Percentiles rank a stretch among this genome's conserved stretches.
These are phyloP conservation scores for Argyrosomus japonicus DNA, from an alignment of 2,113 vertebrate genomes.

Conservation along the genomic window DNA sequence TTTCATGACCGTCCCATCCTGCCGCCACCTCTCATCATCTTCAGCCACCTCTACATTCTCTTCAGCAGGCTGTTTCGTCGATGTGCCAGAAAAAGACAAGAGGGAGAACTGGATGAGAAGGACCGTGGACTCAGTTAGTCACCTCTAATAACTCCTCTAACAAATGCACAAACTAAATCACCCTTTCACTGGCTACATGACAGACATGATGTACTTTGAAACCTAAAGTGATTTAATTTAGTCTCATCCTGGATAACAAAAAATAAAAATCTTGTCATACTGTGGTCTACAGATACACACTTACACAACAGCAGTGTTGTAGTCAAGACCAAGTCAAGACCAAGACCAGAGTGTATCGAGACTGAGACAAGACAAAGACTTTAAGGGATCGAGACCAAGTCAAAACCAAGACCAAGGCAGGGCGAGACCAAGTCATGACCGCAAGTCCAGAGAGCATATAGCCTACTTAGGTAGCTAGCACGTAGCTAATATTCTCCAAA, in stretches of 20 bases:
- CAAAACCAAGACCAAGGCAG: no score
- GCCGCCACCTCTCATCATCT: constrained; percentile 95
- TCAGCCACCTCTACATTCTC: constrained; percentile 95
- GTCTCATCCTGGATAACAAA: not conserved
- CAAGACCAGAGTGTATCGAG: no score
- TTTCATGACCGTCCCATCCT: constrained; percentile 97
- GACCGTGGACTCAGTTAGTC: constrained; percentile 94
- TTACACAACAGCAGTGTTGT: not conserved
- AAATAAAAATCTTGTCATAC: not conserved
- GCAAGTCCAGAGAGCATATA: no score
- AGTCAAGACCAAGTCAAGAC: no score
- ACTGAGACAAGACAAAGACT: no score
- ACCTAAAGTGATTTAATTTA: not conserved
- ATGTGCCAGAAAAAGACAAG: constrained; percentile 86
- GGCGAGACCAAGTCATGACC: no score
- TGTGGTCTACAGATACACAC: not conserved
- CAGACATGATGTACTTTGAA: not conserved
- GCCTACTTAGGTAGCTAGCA: no score
- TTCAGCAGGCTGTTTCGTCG: constrained; percentile 86
- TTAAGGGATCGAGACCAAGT: no score
- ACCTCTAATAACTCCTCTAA: constrained; percentile 25
- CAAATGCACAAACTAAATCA: not conserved
- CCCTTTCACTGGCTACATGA: not conserved
- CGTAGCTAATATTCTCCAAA: no score
- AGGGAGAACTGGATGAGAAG: constrained; percentile 92